Percentiles rank a stretch among this genome's conserved stretches.
Evolutionary conservation across 2,113 vertebrate genomes (phyloP).

Genomic region (Platichthys stellatus): DNA sequence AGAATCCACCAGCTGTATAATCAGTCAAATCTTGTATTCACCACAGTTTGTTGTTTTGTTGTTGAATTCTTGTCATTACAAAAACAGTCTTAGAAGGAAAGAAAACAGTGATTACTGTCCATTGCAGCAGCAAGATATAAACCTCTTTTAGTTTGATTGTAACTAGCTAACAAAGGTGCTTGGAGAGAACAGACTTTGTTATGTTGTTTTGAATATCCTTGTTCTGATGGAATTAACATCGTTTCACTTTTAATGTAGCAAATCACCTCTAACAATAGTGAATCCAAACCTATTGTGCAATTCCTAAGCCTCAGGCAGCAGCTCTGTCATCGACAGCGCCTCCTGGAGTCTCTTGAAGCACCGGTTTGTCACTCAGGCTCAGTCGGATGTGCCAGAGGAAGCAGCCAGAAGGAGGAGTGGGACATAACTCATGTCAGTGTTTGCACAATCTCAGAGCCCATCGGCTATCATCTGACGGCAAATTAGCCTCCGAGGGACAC

Average conservation of each 20-base stretch:
- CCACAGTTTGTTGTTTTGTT: background rate
- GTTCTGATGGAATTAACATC: background rate
- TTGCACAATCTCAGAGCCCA: too few relatives aligned
- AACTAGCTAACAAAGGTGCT: too few relatives aligned
- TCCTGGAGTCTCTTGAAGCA: slow-evolving; percentile 8
- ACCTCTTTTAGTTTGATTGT: background rate
- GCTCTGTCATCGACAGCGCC: background rate
- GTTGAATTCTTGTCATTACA: background rate
- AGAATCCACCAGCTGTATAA: background rate
- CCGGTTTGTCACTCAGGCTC: slow-evolving; percentile 13
- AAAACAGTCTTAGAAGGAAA: background rate
- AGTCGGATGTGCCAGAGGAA: too few relatives aligned
- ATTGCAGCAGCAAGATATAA: background rate
- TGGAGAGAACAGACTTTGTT: too few relatives aligned
- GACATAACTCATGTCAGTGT: too few relatives aligned
- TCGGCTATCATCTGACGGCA: too few relatives aligned
- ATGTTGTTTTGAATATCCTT: too few relatives aligned
- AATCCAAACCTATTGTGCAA: background rate
- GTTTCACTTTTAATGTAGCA: background rate
- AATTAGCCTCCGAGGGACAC: too few relatives aligned
- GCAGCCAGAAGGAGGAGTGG: too few relatives aligned
- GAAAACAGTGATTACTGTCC: background rate
- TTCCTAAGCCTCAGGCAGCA: too few relatives aligned
- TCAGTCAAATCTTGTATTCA: background rate
- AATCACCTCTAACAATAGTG: background rate